Base-by-base conservation (phyloP, 2,797 vertebrate species). In the Yasuhikotakia modesta region DNA sequence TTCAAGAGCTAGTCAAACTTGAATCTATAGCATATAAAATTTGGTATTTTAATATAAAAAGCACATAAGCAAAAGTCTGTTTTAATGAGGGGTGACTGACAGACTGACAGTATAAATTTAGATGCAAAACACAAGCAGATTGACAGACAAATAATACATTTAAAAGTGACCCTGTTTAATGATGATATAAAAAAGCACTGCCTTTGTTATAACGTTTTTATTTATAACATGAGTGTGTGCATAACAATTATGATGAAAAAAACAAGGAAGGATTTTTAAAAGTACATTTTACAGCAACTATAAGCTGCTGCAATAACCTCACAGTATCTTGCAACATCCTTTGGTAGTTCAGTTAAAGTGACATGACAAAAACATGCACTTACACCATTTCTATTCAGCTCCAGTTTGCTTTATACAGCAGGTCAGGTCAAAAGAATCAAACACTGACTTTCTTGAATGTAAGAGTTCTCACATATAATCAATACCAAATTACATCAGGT, bases 1-100 rank as follows among this genome's bases (percentile, higher is more conserved):
- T 81, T 84, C 58, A 61, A 82, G 74, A 53, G 80, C 70, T 60
- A 77, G 80, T 75, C 71, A 48, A 39, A 73, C 39, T 52, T 61
- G n/a, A 69, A 64, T 75, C 21, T 75, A 69, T 52, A 68, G 35
- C 64, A 61, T 71, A 82, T 53, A 73, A 35, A 73, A 27, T 60
- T 66, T 65, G 53, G 65, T 48, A 50, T 22, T 11, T 14, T 76
- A 50, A 76, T 35, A 24, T 43, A 68, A 5, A 57, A 58, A 68
- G 52, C 50, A 32, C 53, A 60, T 50, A 43, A 21, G 4, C 13
- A 39, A 35, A 48, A 60, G 60, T 67, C 19, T 35, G 27, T 60
- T 69, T 61, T 46, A 60, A 69, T 60, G 46, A 27, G 57, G 39
- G 55, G 65, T 2, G 27, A 2, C 27, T 27, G 27, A 27, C 27